Evolutionary conservation across 2,888 invertebrate species (phyloP).

Genomic region (Cephalotes varians): DNA sequence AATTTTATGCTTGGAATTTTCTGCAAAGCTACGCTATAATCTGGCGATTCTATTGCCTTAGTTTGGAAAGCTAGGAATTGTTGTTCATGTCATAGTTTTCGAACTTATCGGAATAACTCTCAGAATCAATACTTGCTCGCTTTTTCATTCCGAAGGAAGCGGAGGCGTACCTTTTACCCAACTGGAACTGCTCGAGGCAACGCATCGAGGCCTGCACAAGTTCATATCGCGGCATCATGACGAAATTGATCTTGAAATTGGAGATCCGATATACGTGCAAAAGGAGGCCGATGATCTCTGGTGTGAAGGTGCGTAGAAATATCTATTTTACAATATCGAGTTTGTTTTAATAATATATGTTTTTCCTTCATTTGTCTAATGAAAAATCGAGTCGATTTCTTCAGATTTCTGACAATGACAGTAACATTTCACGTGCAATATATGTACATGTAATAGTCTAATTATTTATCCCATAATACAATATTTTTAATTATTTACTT

Average conservation of each 20-base stretch:
- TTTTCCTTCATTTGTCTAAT: not conserved
- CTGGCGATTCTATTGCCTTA: not conserved
- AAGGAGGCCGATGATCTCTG: constrained; percentile 98
- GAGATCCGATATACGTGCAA: constrained; percentile 98
- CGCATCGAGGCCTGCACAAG: constrained; percentile 97
- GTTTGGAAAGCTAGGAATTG: constrained; percentile 12
- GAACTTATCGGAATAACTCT: constrained; percentile 12
- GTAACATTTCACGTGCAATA: not conserved
- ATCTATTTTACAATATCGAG: constrained; percentile 15
- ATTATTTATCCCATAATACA: not conserved
- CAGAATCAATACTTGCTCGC: constrained; percentile 2
- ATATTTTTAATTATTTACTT: not conserved
- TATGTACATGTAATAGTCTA: not conserved
- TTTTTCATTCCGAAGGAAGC: constrained; percentile 89
- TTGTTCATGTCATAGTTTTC: constrained; percentile 9
- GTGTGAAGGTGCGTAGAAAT: constrained; percentile 93
- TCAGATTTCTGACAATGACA: not conserved
- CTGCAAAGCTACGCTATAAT: not conserved
- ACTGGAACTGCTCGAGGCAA: constrained; percentile 95
- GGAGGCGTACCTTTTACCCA: constrained; percentile 93
- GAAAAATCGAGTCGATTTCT: not conserved
- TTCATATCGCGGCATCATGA: constrained; percentile 98
- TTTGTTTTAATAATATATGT: not conserved
- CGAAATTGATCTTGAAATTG: constrained; percentile 98
- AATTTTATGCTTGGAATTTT: not conserved